A percentile compares a stretch with the other conserved stretches of the same genome.
These are phyloP conservation scores for Drosophila nigricruria DNA, from an alignment of 2,888 invertebrate species.

Conservation along the genomic window DNA sequence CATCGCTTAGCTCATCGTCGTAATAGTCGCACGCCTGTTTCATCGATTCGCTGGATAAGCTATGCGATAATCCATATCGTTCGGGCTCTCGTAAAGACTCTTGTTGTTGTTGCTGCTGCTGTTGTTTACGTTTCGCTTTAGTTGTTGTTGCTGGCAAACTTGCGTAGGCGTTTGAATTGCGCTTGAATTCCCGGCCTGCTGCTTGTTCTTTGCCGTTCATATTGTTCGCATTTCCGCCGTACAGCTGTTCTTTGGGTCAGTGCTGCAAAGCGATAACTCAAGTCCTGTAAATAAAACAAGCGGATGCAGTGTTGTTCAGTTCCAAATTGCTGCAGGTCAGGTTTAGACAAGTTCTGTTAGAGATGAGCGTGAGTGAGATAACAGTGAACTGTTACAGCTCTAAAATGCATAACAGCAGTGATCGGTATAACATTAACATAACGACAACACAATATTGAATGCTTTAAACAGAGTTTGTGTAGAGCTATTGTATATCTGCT, in stretches of 20 bases:
- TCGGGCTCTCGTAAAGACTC: slow-evolving; percentile 49
- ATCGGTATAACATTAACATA: background rate
- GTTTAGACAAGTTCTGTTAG: slow-evolving; percentile 9
- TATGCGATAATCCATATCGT: slow-evolving; percentile 77
- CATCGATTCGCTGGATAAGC: slow-evolving; percentile 83
- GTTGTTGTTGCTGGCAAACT: slow-evolving; percentile 63
- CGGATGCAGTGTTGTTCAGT: slow-evolving; percentile 36
- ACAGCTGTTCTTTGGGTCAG: slow-evolving; percentile 37
- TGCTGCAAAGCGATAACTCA: slow-evolving; percentile 34
- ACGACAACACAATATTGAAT: background rate
- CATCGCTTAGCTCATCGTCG: slow-evolving; percentile 81
- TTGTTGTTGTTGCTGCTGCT: slow-evolving; percentile 13
- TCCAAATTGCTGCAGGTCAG: slow-evolving; percentile 28
- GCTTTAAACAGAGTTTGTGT: background rate
- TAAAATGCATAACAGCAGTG: background rate
- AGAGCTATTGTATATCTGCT: background rate
- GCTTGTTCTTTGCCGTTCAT: slow-evolving; percentile 65
- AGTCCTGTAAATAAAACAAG: slow-evolving; percentile 33
- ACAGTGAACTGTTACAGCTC: slow-evolving; percentile 7
- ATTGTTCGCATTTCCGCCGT: slow-evolving; percentile 59
- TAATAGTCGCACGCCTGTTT: slow-evolving; percentile 81
- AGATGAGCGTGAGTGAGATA: slow-evolving; percentile 8
- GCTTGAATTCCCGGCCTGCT: slow-evolving; percentile 68
- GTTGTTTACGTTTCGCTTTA: slow-evolving; percentile 41
- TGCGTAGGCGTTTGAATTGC: slow-evolving; percentile 73